phyloP scores from a whole-genome alignment of 2,797 vertebrate genomes.

The Myoxocephalus aenaeus region DNA sequence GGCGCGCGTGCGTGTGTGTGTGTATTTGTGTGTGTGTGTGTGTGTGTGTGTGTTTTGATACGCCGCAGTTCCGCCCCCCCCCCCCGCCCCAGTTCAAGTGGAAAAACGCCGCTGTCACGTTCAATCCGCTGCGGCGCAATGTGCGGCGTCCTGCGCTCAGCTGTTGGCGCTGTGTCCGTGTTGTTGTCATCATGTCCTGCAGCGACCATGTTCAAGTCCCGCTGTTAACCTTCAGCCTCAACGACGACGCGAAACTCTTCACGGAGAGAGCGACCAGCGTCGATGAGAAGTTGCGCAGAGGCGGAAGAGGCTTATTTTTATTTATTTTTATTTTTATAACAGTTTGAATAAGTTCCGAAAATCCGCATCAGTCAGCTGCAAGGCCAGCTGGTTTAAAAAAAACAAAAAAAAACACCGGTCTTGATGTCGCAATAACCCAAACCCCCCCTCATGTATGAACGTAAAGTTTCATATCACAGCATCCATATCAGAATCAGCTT shows the following conservation, averaged over 20 bases:
- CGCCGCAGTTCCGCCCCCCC: constrained; percentile 49
- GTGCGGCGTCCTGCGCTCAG: constrained; percentile 67
- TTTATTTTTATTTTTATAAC: not conserved
- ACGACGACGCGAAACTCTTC: not conserved
- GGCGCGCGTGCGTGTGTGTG: constrained; percentile 13
- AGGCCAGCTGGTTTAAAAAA: not conserved
- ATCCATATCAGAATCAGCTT: not conserved
- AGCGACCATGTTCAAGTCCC: constrained; percentile 31
- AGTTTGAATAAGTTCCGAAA: not conserved
- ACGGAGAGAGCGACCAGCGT: not conserved
- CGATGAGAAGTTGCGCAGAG: not conserved
- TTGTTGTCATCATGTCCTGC: constrained; percentile 63
- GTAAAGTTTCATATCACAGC: not conserved
- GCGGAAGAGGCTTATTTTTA: not conserved
- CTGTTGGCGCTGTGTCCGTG: constrained; percentile 48
- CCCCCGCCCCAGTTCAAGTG: constrained; percentile 4
- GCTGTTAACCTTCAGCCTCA: constrained; percentile 29
- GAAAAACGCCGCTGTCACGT: constrained; percentile 65
- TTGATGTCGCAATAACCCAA: not conserved
- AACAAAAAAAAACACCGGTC: not conserved
- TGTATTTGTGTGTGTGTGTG: not conserved
- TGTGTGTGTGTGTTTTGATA: constrained; percentile 19
- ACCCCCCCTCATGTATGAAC: not conserved
- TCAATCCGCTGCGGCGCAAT: constrained; percentile 19
- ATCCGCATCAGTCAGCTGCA: not conserved